Conservation (phyloP, 2,888 invertebrate genomes). For the Chesias legatella region DNA sequence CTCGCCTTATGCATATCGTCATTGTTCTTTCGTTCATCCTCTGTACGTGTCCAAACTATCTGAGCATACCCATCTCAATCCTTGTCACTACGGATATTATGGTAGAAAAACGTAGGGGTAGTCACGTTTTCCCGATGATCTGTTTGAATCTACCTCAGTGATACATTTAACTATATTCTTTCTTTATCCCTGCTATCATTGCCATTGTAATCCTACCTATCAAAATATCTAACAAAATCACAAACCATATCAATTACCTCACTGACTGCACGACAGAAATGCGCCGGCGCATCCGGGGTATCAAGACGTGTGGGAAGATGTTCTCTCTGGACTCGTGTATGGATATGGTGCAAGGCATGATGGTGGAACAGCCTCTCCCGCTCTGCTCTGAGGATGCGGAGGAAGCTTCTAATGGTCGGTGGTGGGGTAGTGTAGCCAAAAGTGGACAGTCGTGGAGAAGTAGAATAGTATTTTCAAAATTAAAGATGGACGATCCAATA, state of each 20-base stretch:
- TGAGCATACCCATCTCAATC: too few relatives aligned
- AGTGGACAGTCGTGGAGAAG: neutral
- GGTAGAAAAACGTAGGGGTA: too few relatives aligned
- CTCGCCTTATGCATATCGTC: too few relatives aligned
- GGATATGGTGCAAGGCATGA: constrained; percentile 90
- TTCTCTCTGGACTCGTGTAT: constrained; percentile 94
- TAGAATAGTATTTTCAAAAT: too few relatives aligned
- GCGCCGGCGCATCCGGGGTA: constrained; percentile 91
- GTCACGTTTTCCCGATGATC: too few relatives aligned
- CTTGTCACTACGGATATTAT: too few relatives aligned
- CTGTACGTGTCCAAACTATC: too few relatives aligned
- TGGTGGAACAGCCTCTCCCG: constrained; percentile 76
- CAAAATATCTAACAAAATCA: constrained; percentile 28
- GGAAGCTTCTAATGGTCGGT: constrained; percentile 70
- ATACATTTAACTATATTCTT: too few relatives aligned
- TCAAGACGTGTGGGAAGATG: constrained; percentile 94
- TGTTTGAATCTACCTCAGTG: too few relatives aligned
- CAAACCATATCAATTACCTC: neutral
- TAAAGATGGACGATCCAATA: too few relatives aligned
- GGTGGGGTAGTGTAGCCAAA: constrained; percentile 12
- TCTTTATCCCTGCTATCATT: too few relatives aligned
- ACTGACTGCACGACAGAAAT: constrained; percentile 78
- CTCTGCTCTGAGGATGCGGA: constrained; percentile 78
- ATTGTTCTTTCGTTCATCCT: too few relatives aligned
- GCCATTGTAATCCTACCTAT: neutral